Evolutionary conservation across 2,797 vertebrate species (phyloP).

Genomic region (Gorsachius magnificus): DNA sequence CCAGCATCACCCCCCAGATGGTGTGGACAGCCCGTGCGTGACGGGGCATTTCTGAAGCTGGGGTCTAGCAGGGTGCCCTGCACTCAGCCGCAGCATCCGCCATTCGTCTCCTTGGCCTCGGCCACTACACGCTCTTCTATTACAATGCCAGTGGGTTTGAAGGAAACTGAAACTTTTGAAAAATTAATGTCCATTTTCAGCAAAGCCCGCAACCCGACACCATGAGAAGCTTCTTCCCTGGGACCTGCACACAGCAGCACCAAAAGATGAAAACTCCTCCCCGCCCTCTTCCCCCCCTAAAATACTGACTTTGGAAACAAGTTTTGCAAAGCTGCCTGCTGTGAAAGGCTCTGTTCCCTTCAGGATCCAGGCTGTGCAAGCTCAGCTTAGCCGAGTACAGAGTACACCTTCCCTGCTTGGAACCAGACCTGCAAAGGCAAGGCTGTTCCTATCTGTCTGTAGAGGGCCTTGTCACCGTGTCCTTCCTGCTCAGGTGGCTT

Average conservation of each 20-base stretch:
- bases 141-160: neutral
- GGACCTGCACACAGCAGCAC: neutral
- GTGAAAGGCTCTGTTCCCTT: neutral
- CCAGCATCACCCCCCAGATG: neutral
- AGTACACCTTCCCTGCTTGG: neutral
- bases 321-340: neutral
- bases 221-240: neutral
- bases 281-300: neutral
- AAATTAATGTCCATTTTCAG: neutral
- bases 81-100: accelerated
- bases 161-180: neutral
- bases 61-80: too few relatives aligned
- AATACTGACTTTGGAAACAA: neutral
- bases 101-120: neutral
- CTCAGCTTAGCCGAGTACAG: neutral
- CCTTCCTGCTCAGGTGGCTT: too few relatives aligned
- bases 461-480: too few relatives aligned
- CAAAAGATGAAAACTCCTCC: neutral
- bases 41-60: neutral
- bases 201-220: neutral
- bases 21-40: too few relatives aligned
- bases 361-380: neutral
- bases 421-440: neutral
- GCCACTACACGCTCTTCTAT: neutral
- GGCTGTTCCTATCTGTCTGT: neutral